These are phyloP conservation scores for Nettapus auritus DNA, from an alignment of 2,113 vertebrate genomes.

Conservation along the genomic window DNA sequence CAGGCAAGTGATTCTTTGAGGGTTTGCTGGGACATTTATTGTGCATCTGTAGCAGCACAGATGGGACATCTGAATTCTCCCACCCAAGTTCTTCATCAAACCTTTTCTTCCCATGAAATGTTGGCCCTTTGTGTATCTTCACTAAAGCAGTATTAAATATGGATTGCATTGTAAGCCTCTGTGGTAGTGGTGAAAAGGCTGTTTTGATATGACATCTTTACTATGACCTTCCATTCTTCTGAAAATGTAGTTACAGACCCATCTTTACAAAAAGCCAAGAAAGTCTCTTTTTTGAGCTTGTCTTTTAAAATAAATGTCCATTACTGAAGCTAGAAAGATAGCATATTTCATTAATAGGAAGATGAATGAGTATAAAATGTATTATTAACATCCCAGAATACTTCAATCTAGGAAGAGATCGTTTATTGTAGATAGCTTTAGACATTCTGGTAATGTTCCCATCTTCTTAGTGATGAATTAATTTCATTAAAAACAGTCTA, in stretches of 20 bases:
- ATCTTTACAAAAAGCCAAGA: conserved; percentile 19
- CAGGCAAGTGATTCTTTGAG: neutral
- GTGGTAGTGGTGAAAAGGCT: conserved; percentile 33
- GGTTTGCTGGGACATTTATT: neutral
- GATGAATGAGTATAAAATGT: conserved; percentile 64
- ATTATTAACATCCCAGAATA: conserved; percentile 47
- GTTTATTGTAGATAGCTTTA: conserved; percentile 46
- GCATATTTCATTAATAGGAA: conserved; percentile 51
- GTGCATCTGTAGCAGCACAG: neutral
- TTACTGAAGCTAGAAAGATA: conserved; percentile 34
- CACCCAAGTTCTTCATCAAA: neutral
- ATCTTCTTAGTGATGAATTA: conserved; percentile 41
- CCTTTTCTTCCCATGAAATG: neutral
- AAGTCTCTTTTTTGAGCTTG: conserved; percentile 5
- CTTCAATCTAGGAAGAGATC: conserved; percentile 54
- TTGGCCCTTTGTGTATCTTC: neutral
- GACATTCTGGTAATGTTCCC: conserved; percentile 15
- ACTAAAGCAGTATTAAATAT: conserved; percentile 34
- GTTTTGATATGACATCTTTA: conserved; percentile 43
- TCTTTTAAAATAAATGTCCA: conserved; percentile 47
- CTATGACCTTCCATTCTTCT: conserved; percentile 46
- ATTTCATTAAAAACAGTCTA: conserved; percentile 24
- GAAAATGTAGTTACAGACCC: conserved; percentile 48
- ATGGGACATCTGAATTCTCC: neutral
- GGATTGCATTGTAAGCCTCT: conserved; percentile 24